These are phyloP conservation scores for Rhopalosiphum padi DNA, from an alignment of 1,140 invertebrate species.

Conservation along the genomic window DNA sequence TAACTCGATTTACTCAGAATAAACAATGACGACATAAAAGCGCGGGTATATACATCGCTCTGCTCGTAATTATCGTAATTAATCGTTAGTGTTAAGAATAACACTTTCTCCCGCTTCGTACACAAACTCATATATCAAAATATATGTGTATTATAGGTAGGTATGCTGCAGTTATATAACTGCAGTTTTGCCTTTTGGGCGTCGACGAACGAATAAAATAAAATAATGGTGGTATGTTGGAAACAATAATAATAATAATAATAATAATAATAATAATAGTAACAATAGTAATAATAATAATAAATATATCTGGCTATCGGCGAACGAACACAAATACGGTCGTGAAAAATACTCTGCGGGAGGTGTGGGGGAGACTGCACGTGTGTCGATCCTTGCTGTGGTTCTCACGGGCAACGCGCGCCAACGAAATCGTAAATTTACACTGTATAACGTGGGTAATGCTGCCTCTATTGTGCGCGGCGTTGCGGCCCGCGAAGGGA, in stretches of 20 bases:
- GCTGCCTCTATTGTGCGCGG: not conserved
- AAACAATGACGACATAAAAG: not conserved
- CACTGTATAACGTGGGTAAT: not conserved
- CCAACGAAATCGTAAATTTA: conserved; percentile 50
- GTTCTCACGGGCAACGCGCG: conserved; percentile 35
- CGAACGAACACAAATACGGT: conserved; percentile 19
- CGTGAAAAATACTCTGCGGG: not conserved
- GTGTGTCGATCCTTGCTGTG: conserved; percentile 4
- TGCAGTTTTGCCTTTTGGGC: not conserved
- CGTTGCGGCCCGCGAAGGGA: not conserved
- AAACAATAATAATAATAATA: not conserved
- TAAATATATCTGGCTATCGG: conserved; percentile 35
- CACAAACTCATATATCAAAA: not conserved
- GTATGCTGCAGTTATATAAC: not conserved
- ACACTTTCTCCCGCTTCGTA: not conserved
- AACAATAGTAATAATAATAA: not conserved
- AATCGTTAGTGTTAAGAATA: not conserved
- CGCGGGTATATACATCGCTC: not conserved
- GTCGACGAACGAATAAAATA: not conserved
- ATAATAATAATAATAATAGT: not conserved
- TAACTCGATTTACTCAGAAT: not conserved
- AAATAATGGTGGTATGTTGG: not conserved
- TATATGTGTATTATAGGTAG: not conserved
- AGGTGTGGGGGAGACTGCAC: not conserved
- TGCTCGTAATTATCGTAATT: not conserved